Evolutionary conservation across 1,140 invertebrate genomes (phyloP).

Genomic region (Bombus cullumanus): DNA sequence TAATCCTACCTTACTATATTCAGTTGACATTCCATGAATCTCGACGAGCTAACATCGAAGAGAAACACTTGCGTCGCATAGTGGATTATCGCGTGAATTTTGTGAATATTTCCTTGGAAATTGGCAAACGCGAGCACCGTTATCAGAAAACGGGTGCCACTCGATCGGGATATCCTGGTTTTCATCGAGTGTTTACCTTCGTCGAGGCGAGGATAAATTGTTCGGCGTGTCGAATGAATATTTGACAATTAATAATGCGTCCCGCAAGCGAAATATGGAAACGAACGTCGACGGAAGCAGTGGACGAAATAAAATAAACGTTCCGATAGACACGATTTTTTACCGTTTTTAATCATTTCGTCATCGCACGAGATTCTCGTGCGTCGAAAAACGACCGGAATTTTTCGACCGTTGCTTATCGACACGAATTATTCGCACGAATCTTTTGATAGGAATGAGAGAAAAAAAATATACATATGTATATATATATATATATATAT

Average conservation of each 20-base stretch:
- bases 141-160: slow-evolving; percentile 1
- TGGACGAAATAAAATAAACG: slow-evolving; percentile 6
- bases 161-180: not conserved
- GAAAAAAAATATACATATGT: not conserved
- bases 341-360: not conserved
- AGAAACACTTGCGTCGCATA: not conserved
- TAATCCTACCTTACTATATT: not conserved
- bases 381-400: not conserved
- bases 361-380: not conserved
- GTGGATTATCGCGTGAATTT: not conserved
- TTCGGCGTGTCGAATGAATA: slow-evolving; percentile 50
- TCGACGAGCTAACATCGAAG: not conserved
- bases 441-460: not conserved
- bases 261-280: not conserved
- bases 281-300: slow-evolving; percentile 10
- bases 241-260: slow-evolving; percentile 45
- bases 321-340: not conserved
- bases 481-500: too few relatives aligned
- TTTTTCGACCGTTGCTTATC: not conserved
- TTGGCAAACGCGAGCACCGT: slow-evolving; percentile 34
- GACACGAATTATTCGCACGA: not conserved
- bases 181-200: slow-evolving; percentile 41
- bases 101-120: slow-evolving; percentile 19
- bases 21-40: not conserved
- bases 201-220: slow-evolving; percentile 9